Conservation (phyloP, 2,888 invertebrate species). For the Sturmia bella region DNA sequence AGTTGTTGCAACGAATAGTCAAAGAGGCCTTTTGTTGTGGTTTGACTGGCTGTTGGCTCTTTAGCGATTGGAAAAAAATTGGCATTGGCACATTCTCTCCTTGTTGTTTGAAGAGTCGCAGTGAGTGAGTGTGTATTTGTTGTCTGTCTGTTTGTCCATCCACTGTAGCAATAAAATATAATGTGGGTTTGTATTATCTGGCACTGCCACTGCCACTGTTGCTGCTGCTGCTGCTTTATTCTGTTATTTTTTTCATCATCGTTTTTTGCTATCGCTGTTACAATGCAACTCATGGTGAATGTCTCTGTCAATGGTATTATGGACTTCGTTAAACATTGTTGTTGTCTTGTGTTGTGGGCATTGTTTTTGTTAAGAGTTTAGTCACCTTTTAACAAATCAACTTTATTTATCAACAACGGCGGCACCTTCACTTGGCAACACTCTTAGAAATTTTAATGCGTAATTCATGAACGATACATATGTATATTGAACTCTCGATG, state of each 20-base stretch:
- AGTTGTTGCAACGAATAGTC: slow-evolving; percentile 58
- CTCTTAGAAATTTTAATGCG: slow-evolving; percentile 52
- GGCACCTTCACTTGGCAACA: slow-evolving; percentile 67
- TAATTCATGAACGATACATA: slow-evolving; percentile 60
- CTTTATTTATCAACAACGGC: slow-evolving; percentile 12
- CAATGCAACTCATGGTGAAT: slow-evolving; percentile 59
- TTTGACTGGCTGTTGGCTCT: slow-evolving; percentile 57
- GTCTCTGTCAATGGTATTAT: slow-evolving; percentile 56
- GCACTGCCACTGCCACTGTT: slow-evolving; percentile 7
- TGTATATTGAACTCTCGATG: slow-evolving; percentile 65
- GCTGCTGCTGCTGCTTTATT: neutral
- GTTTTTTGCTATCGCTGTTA: neutral
- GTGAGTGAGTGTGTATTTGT: neutral
- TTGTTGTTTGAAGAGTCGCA: neutral
- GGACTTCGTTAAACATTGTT: slow-evolving; percentile 18
- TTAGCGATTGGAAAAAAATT: slow-evolving; percentile 25
- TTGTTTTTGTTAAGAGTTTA: slow-evolving; percentile 52
- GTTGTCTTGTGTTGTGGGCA: slow-evolving; percentile 13
- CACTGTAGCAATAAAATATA: slow-evolving; percentile 28
- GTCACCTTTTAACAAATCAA: slow-evolving; percentile 57
- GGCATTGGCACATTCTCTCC: slow-evolving; percentile 61
- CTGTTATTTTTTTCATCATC: too few species aligned
- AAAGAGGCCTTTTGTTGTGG: slow-evolving; percentile 68
- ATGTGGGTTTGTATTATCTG: slow-evolving; percentile 68
- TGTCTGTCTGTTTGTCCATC: slow-evolving; percentile 3